phyloP scores from a whole-genome alignment of 2,113 vertebrate species.

The Poecile atricapillus region DNA sequence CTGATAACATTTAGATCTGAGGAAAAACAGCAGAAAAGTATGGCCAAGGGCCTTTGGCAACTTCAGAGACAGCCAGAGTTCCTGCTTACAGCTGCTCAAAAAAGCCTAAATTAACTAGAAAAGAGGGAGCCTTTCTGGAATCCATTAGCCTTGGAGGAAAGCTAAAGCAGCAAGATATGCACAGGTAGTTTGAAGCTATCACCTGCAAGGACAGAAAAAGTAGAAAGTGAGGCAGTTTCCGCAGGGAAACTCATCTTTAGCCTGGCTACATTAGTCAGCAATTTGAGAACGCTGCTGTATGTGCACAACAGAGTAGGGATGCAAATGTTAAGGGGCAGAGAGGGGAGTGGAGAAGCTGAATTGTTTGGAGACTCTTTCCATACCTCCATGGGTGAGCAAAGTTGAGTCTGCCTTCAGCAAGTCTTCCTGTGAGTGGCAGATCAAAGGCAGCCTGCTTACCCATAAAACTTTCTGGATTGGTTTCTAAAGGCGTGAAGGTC shows the following conservation, averaged over 20 bases:
- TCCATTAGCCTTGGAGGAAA: not conserved
- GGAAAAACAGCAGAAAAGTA: not conserved
- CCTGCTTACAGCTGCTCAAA: not conserved
- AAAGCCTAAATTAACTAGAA: not conserved
- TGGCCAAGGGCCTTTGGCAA: constrained; percentile 1
- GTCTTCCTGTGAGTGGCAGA: not conserved
- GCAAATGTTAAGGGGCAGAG: not conserved
- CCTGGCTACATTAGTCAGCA: not conserved
- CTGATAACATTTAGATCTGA: constrained; percentile 50
- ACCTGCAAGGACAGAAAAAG: not conserved
- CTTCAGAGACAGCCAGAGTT: not conserved
- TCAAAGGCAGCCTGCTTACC: not conserved
- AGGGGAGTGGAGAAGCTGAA: not conserved
- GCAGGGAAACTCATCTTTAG: not conserved
- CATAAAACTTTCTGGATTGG: not conserved
- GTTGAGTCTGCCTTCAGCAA: not conserved
- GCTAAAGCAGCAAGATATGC: not conserved
- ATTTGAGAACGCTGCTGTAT: not conserved
- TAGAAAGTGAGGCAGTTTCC: not conserved
- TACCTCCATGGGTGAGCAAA: accelerated
- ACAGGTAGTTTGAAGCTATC: not conserved
- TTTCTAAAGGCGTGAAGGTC: not conserved
- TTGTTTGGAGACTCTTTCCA: not conserved
- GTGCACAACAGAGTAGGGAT: not conserved
- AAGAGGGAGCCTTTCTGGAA: not conserved